Conservation (phyloP, 2,888 invertebrate species). For the Drosophila nigricruria region DNA sequence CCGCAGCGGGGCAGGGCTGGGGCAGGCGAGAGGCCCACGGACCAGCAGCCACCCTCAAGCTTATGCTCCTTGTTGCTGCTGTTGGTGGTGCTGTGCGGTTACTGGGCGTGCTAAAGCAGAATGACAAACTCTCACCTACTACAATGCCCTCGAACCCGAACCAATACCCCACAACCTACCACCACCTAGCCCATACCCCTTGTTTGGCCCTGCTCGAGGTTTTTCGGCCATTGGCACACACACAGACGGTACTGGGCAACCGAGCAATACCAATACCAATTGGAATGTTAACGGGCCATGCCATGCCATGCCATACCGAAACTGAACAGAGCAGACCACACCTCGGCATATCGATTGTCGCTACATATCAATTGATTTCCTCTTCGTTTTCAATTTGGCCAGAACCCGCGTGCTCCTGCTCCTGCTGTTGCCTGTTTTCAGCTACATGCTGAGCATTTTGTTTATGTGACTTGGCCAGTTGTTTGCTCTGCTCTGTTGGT, state of each 20-base stretch:
- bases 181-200: background rate
- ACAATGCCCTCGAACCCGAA: background rate
- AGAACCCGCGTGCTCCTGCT: slow-evolving; percentile 8
- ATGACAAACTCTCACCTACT: slow-evolving; percentile 37
- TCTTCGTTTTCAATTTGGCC: slow-evolving; percentile 78
- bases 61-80: slow-evolving; percentile 20
- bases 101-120: slow-evolving; percentile 66
- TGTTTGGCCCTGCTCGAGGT: slow-evolving; percentile 35
- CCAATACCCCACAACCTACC: background rate
- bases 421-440: background rate
- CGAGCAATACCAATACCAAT: slow-evolving; percentile 24
- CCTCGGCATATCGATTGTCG: slow-evolving; percentile 75
- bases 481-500: slow-evolving; percentile 46
- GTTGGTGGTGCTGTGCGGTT: slow-evolving; percentile 45
- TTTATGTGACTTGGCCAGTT: slow-evolving; percentile 52
- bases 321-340: slow-evolving; percentile 41
- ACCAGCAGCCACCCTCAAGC: slow-evolving; percentile 19
- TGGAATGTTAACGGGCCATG: slow-evolving; percentile 19
- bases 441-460: slow-evolving; percentile 49
- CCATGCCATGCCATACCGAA: slow-evolving; percentile 14
- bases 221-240: slow-evolving; percentile 52
- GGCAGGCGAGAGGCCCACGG: background rate
- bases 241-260: slow-evolving; percentile 16
- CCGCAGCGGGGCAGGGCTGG: slow-evolving; percentile 1
- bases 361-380: slow-evolving; percentile 79